A percentile compares a stretch with the other conserved stretches of the same genome.
phyloP scores from a whole-genome alignment of 2,888 invertebrate species.

The Apotomis capreana region DNA sequence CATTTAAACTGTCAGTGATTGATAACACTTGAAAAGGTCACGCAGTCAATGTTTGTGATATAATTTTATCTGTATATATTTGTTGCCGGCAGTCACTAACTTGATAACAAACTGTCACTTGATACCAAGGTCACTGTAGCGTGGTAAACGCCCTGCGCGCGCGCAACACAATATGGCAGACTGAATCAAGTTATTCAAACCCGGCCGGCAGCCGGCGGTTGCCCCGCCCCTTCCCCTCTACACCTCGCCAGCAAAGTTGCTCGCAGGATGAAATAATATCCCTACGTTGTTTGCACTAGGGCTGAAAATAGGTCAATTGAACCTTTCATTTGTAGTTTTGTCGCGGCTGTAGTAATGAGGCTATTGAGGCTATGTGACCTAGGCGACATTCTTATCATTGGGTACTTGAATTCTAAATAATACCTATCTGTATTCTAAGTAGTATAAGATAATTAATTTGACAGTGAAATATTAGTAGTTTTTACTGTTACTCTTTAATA shows the following conservation, averaged over 20 bases:
- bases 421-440: too few relatives aligned
- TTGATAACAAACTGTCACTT: not conserved
- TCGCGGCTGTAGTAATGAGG: too few relatives aligned
- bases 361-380: too few relatives aligned
- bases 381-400: too few relatives aligned
- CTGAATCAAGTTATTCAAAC: not conserved
- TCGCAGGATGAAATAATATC: not conserved
- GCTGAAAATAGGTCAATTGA: not conserved
- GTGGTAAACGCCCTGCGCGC: constrained; percentile 1
- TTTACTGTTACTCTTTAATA: too few relatives aligned
- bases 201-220: not conserved
- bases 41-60: not conserved
- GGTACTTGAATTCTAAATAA: too few relatives aligned
- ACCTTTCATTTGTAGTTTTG: too few relatives aligned
- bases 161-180: constrained; percentile 12
- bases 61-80: not conserved
- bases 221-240: not conserved
- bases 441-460: too few relatives aligned
- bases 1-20: constrained; percentile 9
- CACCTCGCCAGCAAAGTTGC: constrained; percentile 3
- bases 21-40: not conserved
- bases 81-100: not conserved
- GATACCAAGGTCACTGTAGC: not conserved
- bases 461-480: too few relatives aligned
- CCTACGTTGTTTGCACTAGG: not conserved